A percentile compares a stretch with the other conserved stretches of the same genome.
Evolutionary conservation across 2,888 invertebrate genomes (phyloP).

Genomic region (Athripsodes cinereus): DNA sequence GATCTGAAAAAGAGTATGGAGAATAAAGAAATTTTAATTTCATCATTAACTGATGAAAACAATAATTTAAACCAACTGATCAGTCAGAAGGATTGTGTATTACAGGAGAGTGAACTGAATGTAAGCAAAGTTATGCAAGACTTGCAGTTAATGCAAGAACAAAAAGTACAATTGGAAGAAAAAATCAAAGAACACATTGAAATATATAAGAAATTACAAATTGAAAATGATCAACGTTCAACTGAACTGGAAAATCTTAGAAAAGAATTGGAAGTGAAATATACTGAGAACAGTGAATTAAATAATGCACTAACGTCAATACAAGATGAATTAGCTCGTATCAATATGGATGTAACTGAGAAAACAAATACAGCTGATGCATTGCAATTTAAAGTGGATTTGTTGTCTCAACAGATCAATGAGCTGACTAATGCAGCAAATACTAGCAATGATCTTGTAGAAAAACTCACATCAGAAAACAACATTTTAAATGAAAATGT

Average conservation of each 20-base stretch:
- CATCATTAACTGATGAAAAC: background rate
- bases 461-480: background rate
- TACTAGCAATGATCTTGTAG: too few species aligned
- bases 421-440: background rate
- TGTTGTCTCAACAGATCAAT: background rate
- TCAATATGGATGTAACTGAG: background rate
- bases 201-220: background rate
- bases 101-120: background rate
- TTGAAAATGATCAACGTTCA: background rate
- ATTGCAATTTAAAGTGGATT: background rate
- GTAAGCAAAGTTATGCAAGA: background rate
- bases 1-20: slow-evolving; percentile 3
- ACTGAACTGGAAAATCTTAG: background rate
- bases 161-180: background rate
- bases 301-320: background rate
- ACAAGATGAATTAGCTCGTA: background rate
- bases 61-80: background rate
- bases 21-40: background rate
- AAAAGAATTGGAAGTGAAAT: background rate
- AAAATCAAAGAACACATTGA: background rate
- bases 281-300: background rate
- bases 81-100: background rate
- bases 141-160: background rate
- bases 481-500: background rate
- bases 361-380: background rate